Percentiles rank a stretch among this genome's conserved stretches.
phyloP scores from a whole-genome alignment of 2,113 vertebrate genomes.

The Lasiurus cinereus region DNA sequence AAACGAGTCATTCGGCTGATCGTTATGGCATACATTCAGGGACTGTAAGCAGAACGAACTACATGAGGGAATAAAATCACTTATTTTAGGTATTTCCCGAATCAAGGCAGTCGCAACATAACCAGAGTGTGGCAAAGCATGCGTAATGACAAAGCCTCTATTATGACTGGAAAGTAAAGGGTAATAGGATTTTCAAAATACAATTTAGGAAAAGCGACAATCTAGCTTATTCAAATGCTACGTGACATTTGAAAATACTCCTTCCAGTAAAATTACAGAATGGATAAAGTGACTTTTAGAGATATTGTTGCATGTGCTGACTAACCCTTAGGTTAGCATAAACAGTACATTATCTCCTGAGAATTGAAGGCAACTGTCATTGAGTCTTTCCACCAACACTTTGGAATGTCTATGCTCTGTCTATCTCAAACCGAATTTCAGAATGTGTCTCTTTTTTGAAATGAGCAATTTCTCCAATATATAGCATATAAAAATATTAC shows the following conservation, averaged over 20 bases:
- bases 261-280: constrained; percentile 78
- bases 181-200: constrained; percentile 80
- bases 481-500: not conserved
- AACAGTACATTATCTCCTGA: not conserved
- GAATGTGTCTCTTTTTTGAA: not conserved
- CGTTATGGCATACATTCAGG: constrained; percentile 49
- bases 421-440: constrained; percentile 28
- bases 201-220: constrained; percentile 77
- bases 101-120: constrained; percentile 59
- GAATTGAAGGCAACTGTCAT: constrained; percentile 39
- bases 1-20: constrained; percentile 49
- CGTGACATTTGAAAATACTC: constrained; percentile 74
- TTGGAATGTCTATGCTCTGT: not conserved
- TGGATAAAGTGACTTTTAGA: constrained; percentile 79
- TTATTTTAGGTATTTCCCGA: constrained; percentile 72
- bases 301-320: constrained; percentile 57
- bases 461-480: not conserved
- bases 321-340: constrained; percentile 24
- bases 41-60: constrained; percentile 62
- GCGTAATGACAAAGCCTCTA: not conserved
- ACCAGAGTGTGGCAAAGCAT: not conserved
- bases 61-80: constrained; percentile 30
- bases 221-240: constrained; percentile 75
- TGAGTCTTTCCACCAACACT: not conserved
- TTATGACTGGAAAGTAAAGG: constrained; percentile 74